These are phyloP conservation scores for Idaea straminata DNA, from an alignment of 2,888 invertebrate genomes.

Conservation along the genomic window DNA sequence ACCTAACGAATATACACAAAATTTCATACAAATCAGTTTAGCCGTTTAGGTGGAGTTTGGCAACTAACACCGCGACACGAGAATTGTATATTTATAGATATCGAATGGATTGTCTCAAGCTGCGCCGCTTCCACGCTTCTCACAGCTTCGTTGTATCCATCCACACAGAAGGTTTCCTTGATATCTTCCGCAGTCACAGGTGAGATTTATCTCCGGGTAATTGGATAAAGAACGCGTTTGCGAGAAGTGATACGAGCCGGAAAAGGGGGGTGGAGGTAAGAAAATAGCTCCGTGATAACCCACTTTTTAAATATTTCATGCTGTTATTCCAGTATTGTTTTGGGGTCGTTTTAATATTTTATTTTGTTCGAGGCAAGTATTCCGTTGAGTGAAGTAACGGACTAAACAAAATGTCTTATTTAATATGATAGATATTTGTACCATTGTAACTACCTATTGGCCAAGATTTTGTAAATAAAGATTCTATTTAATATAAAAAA, in stretches of 20 bases:
- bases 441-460: neutral
- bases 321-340: constrained; percentile 12
- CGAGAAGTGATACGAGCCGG: constrained; percentile 73
- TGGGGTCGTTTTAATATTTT: neutral
- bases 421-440: neutral
- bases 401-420: neutral
- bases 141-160: neutral
- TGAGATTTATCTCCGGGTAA: constrained; percentile 80
- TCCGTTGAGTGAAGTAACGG: neutral
- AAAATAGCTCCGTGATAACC: constrained; percentile 46
- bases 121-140: neutral
- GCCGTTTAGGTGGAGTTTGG: no score
- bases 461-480: neutral
- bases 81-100: no score
- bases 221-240: constrained; percentile 79
- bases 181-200: constrained; percentile 77
- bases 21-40: no score
- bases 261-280: constrained; percentile 48
- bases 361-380: neutral
- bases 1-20: no score
- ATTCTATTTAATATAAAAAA: no score
- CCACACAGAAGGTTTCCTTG: constrained; percentile 57
- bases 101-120: neutral
- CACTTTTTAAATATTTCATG: constrained; percentile 41
- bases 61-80: no score